Evolutionary conservation across 2,797 vertebrate genomes (phyloP), one percentile per base, ranked within the genome.

Genomic region (Sebastolobus alascanus): DNA sequence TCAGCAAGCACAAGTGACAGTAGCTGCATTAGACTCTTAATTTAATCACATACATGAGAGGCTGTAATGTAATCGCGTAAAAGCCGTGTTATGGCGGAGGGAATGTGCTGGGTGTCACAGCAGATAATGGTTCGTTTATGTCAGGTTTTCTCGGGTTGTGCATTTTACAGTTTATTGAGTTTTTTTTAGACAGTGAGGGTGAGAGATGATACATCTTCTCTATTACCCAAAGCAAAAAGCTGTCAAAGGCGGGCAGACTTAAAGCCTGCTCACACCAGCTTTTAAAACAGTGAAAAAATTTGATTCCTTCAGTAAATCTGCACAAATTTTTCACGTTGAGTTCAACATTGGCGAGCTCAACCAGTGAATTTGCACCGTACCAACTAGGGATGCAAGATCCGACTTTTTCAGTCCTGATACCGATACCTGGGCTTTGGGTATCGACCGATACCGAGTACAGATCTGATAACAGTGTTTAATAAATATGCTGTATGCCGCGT

Each of bases 41-140:
- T 90, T 89, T 52, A 89, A 88, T 90, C 77, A 84, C 70, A 83
- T 85, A 84, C 84, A 90, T 77, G 79, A 84, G 52, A 69, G 66
- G 63, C 61, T 75, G 46, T 79, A 89, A 87, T 81, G 85, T 68
- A 77, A 29, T 43, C 1, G 16, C 13, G 4, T 50, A 13, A 81
- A 77, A 73, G 54, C 67, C 1, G 8, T 31, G 59, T 69, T 68
- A 31, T 52, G 79, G 50, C 13, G 8, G 76, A 56, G 55, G 68
- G 18, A 75, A 67, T 77, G 68, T 65, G 61, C 80, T 11, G 37
- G 52, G 63, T 79, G 82, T 82, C 84, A 64, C 59, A 6, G 29
- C 64, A 55, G 58, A 89, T 84, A 73, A 87, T 8, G 22, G 33
- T 75, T 64, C 38, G 77, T 86, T 82, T 67, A 35, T 25, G 52